Conservation (phyloP, 2,888 invertebrate species). For the Cecidostiba fungosa region DNA sequence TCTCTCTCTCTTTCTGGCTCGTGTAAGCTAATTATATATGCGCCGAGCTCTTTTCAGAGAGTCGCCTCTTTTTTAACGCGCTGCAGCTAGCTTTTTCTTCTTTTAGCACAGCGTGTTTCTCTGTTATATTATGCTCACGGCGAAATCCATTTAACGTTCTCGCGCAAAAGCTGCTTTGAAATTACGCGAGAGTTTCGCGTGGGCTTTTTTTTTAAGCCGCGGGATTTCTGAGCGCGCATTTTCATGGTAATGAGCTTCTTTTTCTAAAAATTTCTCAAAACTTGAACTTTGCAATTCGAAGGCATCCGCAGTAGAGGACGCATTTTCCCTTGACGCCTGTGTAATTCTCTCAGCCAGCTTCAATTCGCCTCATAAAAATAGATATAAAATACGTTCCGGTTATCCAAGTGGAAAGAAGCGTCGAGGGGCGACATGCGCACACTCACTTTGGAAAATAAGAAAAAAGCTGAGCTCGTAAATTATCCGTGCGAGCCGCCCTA, state of each 20-base stretch:
- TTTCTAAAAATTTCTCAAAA: neutral
- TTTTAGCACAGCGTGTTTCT: neutral
- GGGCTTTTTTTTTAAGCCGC: neutral
- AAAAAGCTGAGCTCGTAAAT: conserved; percentile 53
- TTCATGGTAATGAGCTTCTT: neutral
- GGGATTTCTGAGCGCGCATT: neutral
- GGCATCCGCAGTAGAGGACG: neutral
- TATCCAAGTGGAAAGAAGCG: conserved; percentile 32
- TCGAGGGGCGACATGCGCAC: neutral
- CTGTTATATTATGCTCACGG: neutral
- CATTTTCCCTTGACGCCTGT: conserved; percentile 1
- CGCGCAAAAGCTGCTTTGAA: neutral
- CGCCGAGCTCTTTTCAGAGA: conserved; percentile 30
- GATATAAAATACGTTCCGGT: conserved; percentile 59
- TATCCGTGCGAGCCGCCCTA: conserved; percentile 55
- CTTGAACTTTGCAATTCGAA: neutral
- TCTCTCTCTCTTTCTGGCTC: neutral
- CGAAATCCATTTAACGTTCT: neutral
- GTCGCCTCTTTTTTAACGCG: neutral
- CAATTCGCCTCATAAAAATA: conserved; percentile 51
- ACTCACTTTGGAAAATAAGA: neutral
- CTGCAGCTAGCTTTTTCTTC: neutral
- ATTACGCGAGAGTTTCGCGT: neutral
- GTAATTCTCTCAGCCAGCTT: conserved; percentile 21
- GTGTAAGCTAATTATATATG: conserved; percentile 40